Evolutionary conservation across 30 jellyfish, hydroid and myxozoan genomes (phyloP).

Genomic region (Aurelia sp.): DNA sequence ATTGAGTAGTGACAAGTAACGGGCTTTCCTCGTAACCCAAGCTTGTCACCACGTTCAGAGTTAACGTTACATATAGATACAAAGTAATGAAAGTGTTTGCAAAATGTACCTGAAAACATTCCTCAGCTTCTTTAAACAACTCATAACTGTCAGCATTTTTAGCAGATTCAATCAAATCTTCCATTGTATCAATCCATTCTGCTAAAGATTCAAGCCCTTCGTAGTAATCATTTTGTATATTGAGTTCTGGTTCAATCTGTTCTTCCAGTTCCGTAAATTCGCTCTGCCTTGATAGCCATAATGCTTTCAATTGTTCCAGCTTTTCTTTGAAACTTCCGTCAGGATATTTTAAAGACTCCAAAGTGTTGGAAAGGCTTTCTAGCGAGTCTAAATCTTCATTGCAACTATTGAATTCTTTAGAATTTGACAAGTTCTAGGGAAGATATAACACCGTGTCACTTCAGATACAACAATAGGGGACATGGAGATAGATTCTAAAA

Average conservation of each 20-base stretch:
- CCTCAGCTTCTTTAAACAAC: slow-evolving; percentile 78
- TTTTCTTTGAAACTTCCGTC: slow-evolving; percentile 62
- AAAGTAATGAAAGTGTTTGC: no score
- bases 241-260: slow-evolving; percentile 82
- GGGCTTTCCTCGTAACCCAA: no score
- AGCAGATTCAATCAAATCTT: slow-evolving; percentile 77
- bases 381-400: slow-evolving; percentile 45
- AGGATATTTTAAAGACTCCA: slow-evolving; percentile 62
- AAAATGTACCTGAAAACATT: slow-evolving; percentile 77
- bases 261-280: slow-evolving; percentile 68
- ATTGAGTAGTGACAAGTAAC: no score
- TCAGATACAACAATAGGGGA: no score
- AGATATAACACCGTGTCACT: not conserved
- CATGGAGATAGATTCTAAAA: no score
- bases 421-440: slow-evolving; percentile 43
- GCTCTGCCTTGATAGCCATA: slow-evolving; percentile 71
- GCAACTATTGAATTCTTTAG: slow-evolving; percentile 42
- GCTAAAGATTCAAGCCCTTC: slow-evolving; percentile 83
- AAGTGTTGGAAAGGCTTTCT: slow-evolving; percentile 39
- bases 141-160: slow-evolving; percentile 75
- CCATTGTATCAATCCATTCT: slow-evolving; percentile 91
- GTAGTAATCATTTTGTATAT: slow-evolving; percentile 80
- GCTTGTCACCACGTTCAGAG: no score
- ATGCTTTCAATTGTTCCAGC: slow-evolving; percentile 44
- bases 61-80: no score